phyloP scores from a whole-genome alignment of 1,140 invertebrate genomes.

The Campoletis sonorensis region DNA sequence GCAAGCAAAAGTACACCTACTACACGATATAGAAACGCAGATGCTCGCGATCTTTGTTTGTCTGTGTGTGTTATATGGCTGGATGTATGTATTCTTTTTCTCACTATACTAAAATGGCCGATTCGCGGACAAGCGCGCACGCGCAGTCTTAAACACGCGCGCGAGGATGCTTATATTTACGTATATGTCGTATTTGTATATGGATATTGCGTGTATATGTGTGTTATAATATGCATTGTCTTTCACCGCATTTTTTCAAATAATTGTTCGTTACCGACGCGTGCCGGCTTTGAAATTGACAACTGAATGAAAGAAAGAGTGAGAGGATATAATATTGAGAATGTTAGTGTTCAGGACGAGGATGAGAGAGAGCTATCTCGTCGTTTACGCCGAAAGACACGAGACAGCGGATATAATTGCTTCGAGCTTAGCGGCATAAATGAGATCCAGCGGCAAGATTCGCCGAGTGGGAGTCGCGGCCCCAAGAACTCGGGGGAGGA shows the following conservation, averaged over 20 bases:
- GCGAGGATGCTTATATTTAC: not conserved
- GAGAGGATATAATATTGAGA: not conserved
- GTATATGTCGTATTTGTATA: not conserved
- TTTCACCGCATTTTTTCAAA: slow-evolving; percentile 17
- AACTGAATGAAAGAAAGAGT: not conserved
- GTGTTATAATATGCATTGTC: slow-evolving; percentile 34
- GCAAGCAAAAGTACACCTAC: not conserved
- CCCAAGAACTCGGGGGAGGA: not conserved
- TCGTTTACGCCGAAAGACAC: slow-evolving; percentile 27
- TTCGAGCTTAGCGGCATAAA: slow-evolving; percentile 49
- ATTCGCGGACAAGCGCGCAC: slow-evolving; percentile 25
- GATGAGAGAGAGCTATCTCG: not conserved
- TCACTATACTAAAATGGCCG: slow-evolving; percentile 48
- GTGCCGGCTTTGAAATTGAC: not conserved
- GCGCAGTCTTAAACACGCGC: slow-evolving; percentile 1
- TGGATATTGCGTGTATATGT: slow-evolving; percentile 11
- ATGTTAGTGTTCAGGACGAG: not conserved
- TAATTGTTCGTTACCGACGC: not conserved
- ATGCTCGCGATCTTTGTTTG: slow-evolving; percentile 47
- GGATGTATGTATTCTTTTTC: slow-evolving; percentile 25
- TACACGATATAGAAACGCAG: not conserved
- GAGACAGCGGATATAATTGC: slow-evolving; percentile 16
- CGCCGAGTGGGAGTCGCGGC: not conserved
- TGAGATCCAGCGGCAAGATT: slow-evolving; percentile 61
- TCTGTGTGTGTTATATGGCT: slow-evolving; percentile 41